Base-by-base conservation (phyloP, 2,113 vertebrate genomes). In the Megaleporinus macrocephalus region DNA sequence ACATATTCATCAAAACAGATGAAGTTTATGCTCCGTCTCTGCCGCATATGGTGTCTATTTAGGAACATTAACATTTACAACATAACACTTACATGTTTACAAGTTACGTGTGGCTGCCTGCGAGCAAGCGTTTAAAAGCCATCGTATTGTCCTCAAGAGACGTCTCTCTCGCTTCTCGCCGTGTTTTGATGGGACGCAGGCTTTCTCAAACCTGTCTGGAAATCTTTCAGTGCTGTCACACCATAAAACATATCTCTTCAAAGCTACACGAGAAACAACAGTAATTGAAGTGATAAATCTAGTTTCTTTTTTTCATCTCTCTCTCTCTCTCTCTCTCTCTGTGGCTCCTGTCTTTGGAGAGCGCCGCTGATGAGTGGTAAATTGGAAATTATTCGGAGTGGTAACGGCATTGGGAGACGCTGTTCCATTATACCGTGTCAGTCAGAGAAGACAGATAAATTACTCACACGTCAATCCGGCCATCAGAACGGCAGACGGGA, bases 351-450 rank as follows among this genome's bases (percentile, higher is more conserved):
- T 87, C 88, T 86, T 87, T 89, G 88, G 87, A 85, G 93, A 92
- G 93, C 94, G 90, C 93, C 92, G 94, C 91, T 95, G 95, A 96
- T 95, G 94, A 96, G 95, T 91, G 93, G 94, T 94, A 94, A 96
- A 95, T 95, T 95, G 96, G 95, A 97, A 95, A 95, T 94, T 93
- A 95, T 94, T 94, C 93, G 85, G 89, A 92, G 94, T 91, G 89
- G 90, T 91, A 94, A 92, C 91, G 86, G 93, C 93, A 91, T 85
- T 87, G 90, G 90, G 80, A 93, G 93, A 94, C 94, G 95, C 93
- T 93, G 95, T 93, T 93, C 92, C 90, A 94, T 97, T 94, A 95
- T 93, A 91, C 91, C 88, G 90, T 91, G 95, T 95, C 96, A 95
- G 91, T 96, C 95, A 96, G 89, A 75, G 89, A 86, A 91, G 93